Base-by-base conservation (phyloP, 2,113 vertebrate species). In the Trinectes maculatus region DNA sequence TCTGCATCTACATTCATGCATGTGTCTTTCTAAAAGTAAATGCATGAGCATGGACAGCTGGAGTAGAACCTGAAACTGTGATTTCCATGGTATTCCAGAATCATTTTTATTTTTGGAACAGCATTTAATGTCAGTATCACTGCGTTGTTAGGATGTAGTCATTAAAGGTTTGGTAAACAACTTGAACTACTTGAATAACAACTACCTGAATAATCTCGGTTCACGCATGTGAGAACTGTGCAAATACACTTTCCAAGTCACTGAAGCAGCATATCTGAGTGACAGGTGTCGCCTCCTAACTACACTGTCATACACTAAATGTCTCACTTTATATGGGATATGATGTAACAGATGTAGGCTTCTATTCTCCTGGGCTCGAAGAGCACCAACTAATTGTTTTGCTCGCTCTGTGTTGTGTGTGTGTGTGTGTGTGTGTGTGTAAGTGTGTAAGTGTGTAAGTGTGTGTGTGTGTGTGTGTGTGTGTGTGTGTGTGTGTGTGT, bases 261-360 rank as follows among this genome's bases (percentile, higher is more conserved):
- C n/a, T n/a, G n/a, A n/a, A n/a, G n/a, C n/a, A n/a, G n/a, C n/a
- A n/a, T n/a, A n/a, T n/a, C n/a, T n/a, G n/a, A n/a, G n/a, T n/a
- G n/a, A n/a, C n/a, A n/a, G 18, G 6, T 39, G 49, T 53, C 43
- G 47, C 51, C 55, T 57, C 53, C 6, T 71, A 42, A 36, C 72
- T 66, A 62, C 81, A 68, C 75, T 76, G 81, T 74, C 71, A 53
- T 26, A 55, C 44, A 43, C 59, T 44, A 21, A 37, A 53, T 57
- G 72, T 39, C 53, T 55, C 68, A 75, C 8, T 28, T 75, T 87
- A 82, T 42, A 54, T 49, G 40, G 67, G 63, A 56, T 59, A 54
- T 69, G 59, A 72, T 78, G 77, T 37, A 84, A 79, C 78, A 88
- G 86, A 90, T 90, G 85, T 77, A 73, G 76, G 76, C 57, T 77